phyloP scores from a whole-genome alignment of 2,113 vertebrate species.

The Grammomys dolichurus region DNA sequence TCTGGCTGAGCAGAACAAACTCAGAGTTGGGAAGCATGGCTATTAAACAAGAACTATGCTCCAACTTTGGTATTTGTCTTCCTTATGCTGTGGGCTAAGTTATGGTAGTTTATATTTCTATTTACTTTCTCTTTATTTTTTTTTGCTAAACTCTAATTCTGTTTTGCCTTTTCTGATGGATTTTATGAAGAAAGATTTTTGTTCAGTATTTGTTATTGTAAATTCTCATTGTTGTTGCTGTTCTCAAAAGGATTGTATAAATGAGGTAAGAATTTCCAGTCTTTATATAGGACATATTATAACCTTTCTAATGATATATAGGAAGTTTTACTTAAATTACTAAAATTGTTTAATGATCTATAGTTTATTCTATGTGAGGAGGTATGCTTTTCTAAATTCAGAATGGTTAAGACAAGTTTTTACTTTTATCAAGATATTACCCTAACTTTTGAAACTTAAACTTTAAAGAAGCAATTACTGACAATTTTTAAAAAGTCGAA shows the following conservation, averaged over 20 bases:
- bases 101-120: slow-evolving; percentile 47
- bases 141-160: slow-evolving; percentile 35
- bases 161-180: slow-evolving; percentile 86
- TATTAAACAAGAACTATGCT: slow-evolving; percentile 75
- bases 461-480: slow-evolving; percentile 60
- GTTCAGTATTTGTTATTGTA: slow-evolving; percentile 89
- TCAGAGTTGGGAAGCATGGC: slow-evolving; percentile 75
- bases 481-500: background rate
- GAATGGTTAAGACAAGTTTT: slow-evolving; percentile 43
- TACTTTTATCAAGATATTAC: slow-evolving; percentile 15
- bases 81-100: slow-evolving; percentile 86
- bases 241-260: slow-evolving; percentile 85
- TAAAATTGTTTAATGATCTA: background rate
- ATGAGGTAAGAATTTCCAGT: slow-evolving; percentile 84
- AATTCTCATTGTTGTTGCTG: slow-evolving; percentile 90
- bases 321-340: slow-evolving; percentile 13
- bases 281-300: slow-evolving; percentile 33
- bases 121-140: background rate
- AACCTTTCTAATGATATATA: slow-evolving; percentile 36
- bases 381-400: slow-evolving; percentile 52
- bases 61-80: slow-evolving; percentile 81
- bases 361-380: slow-evolving; percentile 46
- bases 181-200: slow-evolving; percentile 89
- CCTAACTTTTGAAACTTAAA: slow-evolving; percentile 26
- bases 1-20: slow-evolving; percentile 70